Evolutionary conservation across 1,140 invertebrate genomes (phyloP), one percentile per base, ranked within the genome.

Genomic region (Bombyx mori): DNA sequence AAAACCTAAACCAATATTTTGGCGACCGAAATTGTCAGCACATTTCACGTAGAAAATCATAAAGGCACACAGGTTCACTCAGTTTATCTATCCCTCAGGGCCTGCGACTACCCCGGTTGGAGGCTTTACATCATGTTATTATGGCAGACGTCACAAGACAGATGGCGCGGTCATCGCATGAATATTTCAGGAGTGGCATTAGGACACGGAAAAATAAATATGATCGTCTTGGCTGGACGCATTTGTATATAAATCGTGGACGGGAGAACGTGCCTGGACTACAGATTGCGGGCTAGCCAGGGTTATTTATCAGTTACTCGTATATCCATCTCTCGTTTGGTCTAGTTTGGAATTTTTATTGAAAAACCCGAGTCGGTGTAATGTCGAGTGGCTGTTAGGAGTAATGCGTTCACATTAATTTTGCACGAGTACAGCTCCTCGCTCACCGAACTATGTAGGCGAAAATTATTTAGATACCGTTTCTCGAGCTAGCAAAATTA

Each of bases 181-280:
- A 86, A 86, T 86, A 86, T 86, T 83, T 86, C 80, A 86, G 68
- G 62, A 81, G 73, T 66, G 66, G 78, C 76, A 86, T 86, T 86
- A 82, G 78, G 76, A 69, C 66, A 66, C 65, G 77, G 76, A 80
- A 83, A 85, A 83, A 85, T 82, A 83, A 82, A 85, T 80, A 83
- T 74, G 72, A 70, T 66, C 60, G 71, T 75, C 74, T 82, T 74
- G 67, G 69, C 68, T 77, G 78, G 75, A 74, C 79, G 79, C 74
- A 80, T 81, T 80, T 80, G 77, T 82, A 75, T 81, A 82, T 85
- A 85, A 85, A 82, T 85, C 79, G 75, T 72, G 65, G 73, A 66
- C 62, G 60, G 65, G 51, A 64, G 73, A 63, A 66, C 81, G 79
- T 82, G 82, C 73, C 60, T 65, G 61, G 76, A 64, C 68, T 82